Percentiles rank a stretch among this genome's conserved stretches.
These are phyloP conservation scores for Muntiacus reevesi DNA, from an alignment of 2,113 vertebrate species.

Conservation along the genomic window DNA sequence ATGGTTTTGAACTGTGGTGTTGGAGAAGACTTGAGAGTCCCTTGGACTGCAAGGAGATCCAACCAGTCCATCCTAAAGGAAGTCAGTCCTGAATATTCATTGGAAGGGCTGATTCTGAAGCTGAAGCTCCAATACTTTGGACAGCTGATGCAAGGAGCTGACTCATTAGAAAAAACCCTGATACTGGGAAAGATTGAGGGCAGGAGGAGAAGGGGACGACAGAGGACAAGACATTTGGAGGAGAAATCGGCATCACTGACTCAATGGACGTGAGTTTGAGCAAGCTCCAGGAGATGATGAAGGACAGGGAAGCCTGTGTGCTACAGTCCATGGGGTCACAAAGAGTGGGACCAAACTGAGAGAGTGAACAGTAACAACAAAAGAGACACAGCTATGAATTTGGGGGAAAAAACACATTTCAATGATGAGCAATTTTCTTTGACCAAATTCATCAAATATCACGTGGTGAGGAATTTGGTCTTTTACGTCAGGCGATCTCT, in stretches of 20 bases:
- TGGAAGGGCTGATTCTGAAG: background rate
- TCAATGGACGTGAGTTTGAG: background rate
- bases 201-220: background rate
- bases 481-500: background rate
- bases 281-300: background rate
- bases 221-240: background rate
- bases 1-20: background rate
- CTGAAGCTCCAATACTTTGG: background rate
- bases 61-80: background rate
- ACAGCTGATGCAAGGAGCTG: background rate
- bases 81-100: background rate
- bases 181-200: background rate
- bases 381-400: background rate
- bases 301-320: background rate
- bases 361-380: background rate
- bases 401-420: background rate
- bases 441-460: background rate
- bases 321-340: background rate
- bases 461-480: background rate
- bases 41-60: background rate
- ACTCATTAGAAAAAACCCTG: background rate
- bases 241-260: background rate
- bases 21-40: background rate
- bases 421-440: background rate
- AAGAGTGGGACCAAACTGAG: background rate